Evolutionary conservation across 2,113 vertebrate species (phyloP).

Genomic region (Triplophysa tibetana): DNA sequence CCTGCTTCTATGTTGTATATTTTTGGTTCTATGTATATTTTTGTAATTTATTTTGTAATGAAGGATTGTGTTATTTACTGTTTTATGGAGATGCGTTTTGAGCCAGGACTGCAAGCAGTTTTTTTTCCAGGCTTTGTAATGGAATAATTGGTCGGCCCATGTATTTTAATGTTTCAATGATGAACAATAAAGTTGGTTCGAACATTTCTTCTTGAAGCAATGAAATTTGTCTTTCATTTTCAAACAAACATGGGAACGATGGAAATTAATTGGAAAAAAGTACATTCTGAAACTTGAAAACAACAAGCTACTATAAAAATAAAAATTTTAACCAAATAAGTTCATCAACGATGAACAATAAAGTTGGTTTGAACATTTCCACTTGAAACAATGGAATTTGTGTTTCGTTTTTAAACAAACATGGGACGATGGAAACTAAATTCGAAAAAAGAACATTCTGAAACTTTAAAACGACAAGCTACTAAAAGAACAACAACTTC

Average conservation of each 20-base stretch:
- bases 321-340: too few relatives aligned
- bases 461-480: background rate
- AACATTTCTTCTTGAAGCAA: background rate
- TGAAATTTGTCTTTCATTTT: background rate
- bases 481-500: background rate
- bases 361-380: conserved; percentile 18
- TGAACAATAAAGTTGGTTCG: conserved; percentile 41
- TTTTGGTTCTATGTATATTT: conserved; percentile 50
- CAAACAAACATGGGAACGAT: background rate
- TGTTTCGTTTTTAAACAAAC: background rate
- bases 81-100: conserved; percentile 20
- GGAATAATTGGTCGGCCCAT: background rate
- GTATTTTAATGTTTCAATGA: conserved; percentile 10
- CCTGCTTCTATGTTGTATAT: conserved; percentile 10
- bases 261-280: too few relatives aligned
- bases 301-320: too few relatives aligned
- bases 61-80: conserved; percentile 47
- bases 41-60: conserved; percentile 65
- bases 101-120: conserved; percentile 20
- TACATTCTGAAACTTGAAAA: too few relatives aligned
- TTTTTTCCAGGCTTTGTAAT: conserved; percentile 19
- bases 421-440: background rate
- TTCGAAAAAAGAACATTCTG: background rate
- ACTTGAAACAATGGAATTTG: background rate
- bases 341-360: conserved; percentile 27